Conservation (phyloP, 2,797 vertebrate genomes). For the Coluber constrictor region DNA sequence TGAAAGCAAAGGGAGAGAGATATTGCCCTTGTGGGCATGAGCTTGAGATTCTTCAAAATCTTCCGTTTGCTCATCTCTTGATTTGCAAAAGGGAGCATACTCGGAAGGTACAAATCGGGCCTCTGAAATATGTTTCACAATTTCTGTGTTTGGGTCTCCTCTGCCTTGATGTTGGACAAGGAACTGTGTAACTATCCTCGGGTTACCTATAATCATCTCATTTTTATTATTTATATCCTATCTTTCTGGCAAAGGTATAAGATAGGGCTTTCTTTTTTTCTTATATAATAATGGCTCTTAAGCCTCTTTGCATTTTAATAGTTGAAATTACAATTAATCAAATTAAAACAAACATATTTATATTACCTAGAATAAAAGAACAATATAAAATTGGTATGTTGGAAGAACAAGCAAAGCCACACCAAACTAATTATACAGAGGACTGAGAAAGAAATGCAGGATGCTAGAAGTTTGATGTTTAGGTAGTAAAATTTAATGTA, state of each 20-base stretch:
- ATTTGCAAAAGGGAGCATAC: neutral
- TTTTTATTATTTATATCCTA: neutral
- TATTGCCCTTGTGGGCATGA: neutral
- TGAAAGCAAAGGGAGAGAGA: conserved; percentile 37
- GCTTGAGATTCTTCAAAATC: conserved; percentile 20
- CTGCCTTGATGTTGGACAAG: neutral
- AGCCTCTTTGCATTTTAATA: neutral
- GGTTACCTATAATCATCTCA: neutral
- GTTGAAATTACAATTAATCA: neutral
- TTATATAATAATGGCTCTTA: neutral
- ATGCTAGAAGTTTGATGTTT: too few relatives aligned
- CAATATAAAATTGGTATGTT: neutral
- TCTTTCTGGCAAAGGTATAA: neutral
- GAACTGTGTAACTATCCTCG: neutral
- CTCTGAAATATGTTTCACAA: neutral
- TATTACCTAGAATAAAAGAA: neutral
- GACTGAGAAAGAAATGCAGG: neutral
- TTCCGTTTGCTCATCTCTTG: conserved; percentile 15
- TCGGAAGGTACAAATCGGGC: neutral
- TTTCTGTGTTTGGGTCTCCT: conserved; percentile 7
- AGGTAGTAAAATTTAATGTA: too few relatives aligned
- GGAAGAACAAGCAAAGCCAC: neutral
- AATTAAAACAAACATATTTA: neutral
- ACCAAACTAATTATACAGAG: neutral
- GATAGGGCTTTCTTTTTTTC: neutral